These are phyloP conservation scores for Lordiphosa stackelbergi DNA, from an alignment of 1,140 invertebrate genomes.

Conservation along the genomic window DNA sequence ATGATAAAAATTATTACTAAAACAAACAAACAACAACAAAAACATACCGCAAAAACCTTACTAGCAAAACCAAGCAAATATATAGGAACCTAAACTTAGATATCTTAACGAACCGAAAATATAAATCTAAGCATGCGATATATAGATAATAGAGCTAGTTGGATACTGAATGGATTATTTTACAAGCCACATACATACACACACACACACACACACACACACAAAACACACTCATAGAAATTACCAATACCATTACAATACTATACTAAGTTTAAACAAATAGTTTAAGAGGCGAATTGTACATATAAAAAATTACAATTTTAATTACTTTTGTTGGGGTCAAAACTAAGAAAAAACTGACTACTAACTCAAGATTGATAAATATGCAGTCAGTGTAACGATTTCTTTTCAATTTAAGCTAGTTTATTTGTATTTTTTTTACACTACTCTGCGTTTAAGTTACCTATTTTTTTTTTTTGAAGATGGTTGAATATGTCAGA, in stretches of 20 bases:
- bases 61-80: slow-evolving; percentile 66
- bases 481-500: too few species aligned
- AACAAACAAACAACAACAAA: slow-evolving; percentile 13
- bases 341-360: too few species aligned
- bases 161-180: slow-evolving; percentile 6
- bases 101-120: slow-evolving; percentile 35
- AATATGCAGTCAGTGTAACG: too few species aligned
- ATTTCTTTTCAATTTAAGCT: too few species aligned
- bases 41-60: slow-evolving; percentile 67
- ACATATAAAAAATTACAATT: too few species aligned
- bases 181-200: slow-evolving; percentile 6
- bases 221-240: slow-evolving; percentile 62
- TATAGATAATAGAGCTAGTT: slow-evolving; percentile 32
- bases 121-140: slow-evolving; percentile 53
- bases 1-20: slow-evolving; percentile 4
- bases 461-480: too few species aligned
- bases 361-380: too few species aligned
- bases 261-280: slow-evolving; percentile 34
- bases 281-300: background rate
- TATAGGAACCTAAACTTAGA: slow-evolving; percentile 31
- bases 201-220: slow-evolving; percentile 17
- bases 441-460: too few species aligned
- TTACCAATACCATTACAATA: slow-evolving; percentile 40
- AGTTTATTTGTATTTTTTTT: too few species aligned
- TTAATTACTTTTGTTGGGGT: too few species aligned